These are phyloP conservation scores for Acleris cristana DNA, from an alignment of 2,888 invertebrate genomes.

Conservation along the genomic window DNA sequence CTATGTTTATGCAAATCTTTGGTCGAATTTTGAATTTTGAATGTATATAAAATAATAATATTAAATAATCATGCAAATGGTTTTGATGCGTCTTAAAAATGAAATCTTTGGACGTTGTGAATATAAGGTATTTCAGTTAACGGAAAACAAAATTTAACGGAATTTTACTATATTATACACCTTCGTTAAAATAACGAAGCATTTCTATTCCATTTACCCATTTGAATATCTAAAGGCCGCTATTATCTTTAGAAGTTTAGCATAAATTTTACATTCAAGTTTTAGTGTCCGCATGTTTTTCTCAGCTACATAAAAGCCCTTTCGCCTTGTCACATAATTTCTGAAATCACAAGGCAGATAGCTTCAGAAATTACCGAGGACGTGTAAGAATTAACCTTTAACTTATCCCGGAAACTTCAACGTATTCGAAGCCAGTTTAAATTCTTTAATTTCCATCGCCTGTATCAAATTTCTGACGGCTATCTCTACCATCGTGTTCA, in stretches of 20 bases:
- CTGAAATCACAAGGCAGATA: background rate
- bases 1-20: too few species aligned
- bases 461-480: constrained; percentile 32
- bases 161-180: too few species aligned
- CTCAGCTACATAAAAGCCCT: background rate
- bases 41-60: too few species aligned
- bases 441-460: constrained; percentile 9
- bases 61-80: too few species aligned
- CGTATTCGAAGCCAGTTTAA: constrained; percentile 4
- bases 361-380: constrained; percentile 1
- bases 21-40: too few species aligned
- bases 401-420: constrained; percentile 16
- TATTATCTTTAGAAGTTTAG: constrained; percentile 8
- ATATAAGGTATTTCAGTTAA: too few species aligned
- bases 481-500: constrained; percentile 12
- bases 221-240: constrained; percentile 1
- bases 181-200: too few species aligned
- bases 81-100: too few species aligned
- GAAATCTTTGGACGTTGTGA: too few species aligned
- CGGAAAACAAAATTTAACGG: too few species aligned
- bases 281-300: background rate
- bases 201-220: too few species aligned
- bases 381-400: constrained; percentile 2
- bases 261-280: constrained; percentile 5
- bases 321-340: constrained; percentile 7